Evolutionary conservation across 2,888 invertebrate species (phyloP).

Genomic region (Pristionchus arcanus): DNA sequence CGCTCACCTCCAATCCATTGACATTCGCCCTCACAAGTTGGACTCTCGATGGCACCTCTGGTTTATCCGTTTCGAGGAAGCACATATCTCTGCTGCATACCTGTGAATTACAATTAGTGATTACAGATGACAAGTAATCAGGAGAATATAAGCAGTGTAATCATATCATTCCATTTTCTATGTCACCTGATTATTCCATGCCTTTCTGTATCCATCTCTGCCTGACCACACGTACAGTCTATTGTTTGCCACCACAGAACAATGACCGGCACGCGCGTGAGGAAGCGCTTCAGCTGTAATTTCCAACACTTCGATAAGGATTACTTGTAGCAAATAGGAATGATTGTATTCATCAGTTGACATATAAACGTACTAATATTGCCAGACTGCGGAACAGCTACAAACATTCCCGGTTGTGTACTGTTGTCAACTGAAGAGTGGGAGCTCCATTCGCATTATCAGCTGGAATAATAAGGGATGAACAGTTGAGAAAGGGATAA

Average conservation of each 20-base stretch:
- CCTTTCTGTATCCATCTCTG: conserved; percentile 97
- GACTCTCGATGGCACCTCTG: conserved; percentile 91
- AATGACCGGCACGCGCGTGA: conserved; percentile 96
- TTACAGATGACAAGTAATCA: neutral
- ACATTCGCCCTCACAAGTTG: conserved; percentile 95
- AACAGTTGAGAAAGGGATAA: neutral
- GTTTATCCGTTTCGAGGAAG: conserved; percentile 95
- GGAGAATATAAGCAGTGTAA: neutral
- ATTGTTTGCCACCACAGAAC: conserved; percentile 95
- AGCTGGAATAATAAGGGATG: neutral
- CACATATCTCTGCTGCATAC: conserved; percentile 96
- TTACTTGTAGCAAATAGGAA: no score
- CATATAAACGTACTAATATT: neutral
- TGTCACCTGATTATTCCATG: conserved; percentile 97
- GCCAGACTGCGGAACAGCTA: neutral
- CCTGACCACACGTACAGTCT: conserved; percentile 99
- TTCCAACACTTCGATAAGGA: no score
- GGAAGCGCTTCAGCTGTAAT: conserved; percentile 87
- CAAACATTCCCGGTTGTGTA: neutral
- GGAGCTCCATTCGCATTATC: neutral
- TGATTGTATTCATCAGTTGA: no score
- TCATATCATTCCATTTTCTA: neutral
- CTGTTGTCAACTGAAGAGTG: neutral
- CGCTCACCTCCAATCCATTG: conserved; percentile 89
- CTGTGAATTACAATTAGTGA: conserved; percentile 80